Evolutionary conservation across 2,113 vertebrate species (phyloP).

Genomic region (Thalassarche chlororhynchos): DNA sequence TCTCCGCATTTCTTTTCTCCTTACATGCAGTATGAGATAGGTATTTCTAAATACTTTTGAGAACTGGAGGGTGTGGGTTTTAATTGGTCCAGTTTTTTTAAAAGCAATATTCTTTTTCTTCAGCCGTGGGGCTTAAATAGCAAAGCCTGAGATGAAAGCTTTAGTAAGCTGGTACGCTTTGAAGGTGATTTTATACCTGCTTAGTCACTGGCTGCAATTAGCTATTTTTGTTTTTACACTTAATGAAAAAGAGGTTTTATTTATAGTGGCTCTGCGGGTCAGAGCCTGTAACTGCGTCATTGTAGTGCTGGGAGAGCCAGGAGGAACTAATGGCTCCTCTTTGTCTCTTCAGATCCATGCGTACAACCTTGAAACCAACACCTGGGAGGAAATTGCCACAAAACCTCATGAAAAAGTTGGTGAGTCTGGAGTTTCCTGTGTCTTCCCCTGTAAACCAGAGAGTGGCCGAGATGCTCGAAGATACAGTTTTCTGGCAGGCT

Average conservation of each 20-base stretch:
- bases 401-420: constrained; percentile 96
- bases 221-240: background rate
- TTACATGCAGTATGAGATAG: accelerated
- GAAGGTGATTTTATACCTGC: background rate
- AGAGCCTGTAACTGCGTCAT: background rate
- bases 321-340: background rate
- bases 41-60: background rate
- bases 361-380: constrained; percentile 97
- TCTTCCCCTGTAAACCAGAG: background rate
- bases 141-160: background rate
- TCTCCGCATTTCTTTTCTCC: background rate
- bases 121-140: background rate
- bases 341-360: constrained; percentile 86
- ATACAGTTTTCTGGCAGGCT: background rate
- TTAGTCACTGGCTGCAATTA: background rate
- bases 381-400: constrained; percentile 95
- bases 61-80: background rate
- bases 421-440: constrained; percentile 19
- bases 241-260: background rate
- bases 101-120: background rate
- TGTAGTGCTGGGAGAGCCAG: background rate
- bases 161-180: background rate
- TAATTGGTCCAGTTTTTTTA: background rate
- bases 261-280: background rate
- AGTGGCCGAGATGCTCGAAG: background rate